Evolutionary conservation across 2,888 invertebrate genomes (phyloP).

Genomic region (Polydrusus cervinus): DNA sequence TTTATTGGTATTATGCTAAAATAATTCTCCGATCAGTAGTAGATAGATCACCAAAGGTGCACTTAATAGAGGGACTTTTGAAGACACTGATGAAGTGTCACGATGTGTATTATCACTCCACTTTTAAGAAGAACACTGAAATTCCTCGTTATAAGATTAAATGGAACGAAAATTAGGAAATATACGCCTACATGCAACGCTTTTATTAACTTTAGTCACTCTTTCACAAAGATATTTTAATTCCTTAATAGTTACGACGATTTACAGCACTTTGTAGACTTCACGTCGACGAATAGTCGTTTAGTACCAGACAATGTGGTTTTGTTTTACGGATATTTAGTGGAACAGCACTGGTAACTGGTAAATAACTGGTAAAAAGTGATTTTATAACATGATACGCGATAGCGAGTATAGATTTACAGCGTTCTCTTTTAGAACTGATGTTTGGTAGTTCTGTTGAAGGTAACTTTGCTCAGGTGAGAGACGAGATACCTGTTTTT

Average conservation of each 20-base stretch:
- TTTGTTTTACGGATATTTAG: constrained; percentile 37
- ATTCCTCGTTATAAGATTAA: constrained; percentile 34
- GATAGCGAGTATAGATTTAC: constrained; percentile 20
- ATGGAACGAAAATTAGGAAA: constrained; percentile 54
- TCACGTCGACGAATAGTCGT: constrained; percentile 36
- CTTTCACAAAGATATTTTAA: constrained; percentile 51
- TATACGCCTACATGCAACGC: constrained; percentile 48
- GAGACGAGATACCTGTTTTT: constrained; percentile 54
- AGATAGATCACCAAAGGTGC: constrained; percentile 3
- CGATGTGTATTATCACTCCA: constrained; percentile 6
- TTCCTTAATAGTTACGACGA: constrained; percentile 35
- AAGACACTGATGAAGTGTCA: background rate
- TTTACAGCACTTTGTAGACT: constrained; percentile 46
- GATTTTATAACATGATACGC: constrained; percentile 22
- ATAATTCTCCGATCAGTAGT: background rate
- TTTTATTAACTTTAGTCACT: constrained; percentile 54
- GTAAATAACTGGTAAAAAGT: constrained; percentile 23
- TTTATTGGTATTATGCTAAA: constrained; percentile 1
- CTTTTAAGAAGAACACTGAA: constrained; percentile 48
- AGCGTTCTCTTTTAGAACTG: constrained; percentile 52
- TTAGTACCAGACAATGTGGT: constrained; percentile 34
- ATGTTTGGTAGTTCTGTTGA: constrained; percentile 52
- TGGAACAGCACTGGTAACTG: constrained; percentile 21
- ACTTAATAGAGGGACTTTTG: background rate
- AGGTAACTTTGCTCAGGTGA: constrained; percentile 54